Conservation (phyloP, 2,888 invertebrate genomes). For the Periphyllus acericola region DNA sequence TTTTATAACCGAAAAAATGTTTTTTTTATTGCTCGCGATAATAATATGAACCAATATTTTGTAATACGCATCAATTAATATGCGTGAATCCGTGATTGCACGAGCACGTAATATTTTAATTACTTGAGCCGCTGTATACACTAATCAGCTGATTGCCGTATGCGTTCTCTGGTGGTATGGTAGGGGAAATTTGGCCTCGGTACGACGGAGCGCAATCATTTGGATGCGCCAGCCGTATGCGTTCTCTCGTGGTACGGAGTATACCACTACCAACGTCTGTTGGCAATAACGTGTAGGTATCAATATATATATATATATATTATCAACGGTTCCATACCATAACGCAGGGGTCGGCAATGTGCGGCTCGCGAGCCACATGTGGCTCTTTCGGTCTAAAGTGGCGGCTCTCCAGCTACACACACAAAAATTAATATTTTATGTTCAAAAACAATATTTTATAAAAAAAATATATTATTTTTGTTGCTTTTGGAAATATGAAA, state of each 20-base stretch:
- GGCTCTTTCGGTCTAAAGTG: slow-evolving; percentile 7
- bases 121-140: slow-evolving; percentile 5
- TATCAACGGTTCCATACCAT: too few relatives aligned
- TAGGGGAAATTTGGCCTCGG: too few relatives aligned
- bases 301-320: too few relatives aligned
- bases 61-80: not conserved
- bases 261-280: too few relatives aligned
- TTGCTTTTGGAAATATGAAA: slow-evolving; percentile 18
- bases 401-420: slow-evolving; percentile 5
- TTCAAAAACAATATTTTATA: slow-evolving; percentile 8
- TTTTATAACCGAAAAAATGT: too few relatives aligned
- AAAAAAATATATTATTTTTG: slow-evolving; percentile 7
- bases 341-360: not conserved
- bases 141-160: not conserved
- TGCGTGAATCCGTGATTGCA: not conserved
- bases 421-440: slow-evolving; percentile 15
- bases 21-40: not conserved
- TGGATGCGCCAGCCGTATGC: too few relatives aligned
- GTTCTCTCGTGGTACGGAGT: too few relatives aligned
- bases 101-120: not conserved
- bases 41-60: not conserved
- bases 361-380: too few relatives aligned
- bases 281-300: too few relatives aligned
- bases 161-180: not conserved
- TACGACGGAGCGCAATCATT: too few relatives aligned